Evolutionary conservation across 2,797 vertebrate species (phyloP), one percentile per base, ranked within the genome.

Genomic region (Cephalopachus bancanus): DNA sequence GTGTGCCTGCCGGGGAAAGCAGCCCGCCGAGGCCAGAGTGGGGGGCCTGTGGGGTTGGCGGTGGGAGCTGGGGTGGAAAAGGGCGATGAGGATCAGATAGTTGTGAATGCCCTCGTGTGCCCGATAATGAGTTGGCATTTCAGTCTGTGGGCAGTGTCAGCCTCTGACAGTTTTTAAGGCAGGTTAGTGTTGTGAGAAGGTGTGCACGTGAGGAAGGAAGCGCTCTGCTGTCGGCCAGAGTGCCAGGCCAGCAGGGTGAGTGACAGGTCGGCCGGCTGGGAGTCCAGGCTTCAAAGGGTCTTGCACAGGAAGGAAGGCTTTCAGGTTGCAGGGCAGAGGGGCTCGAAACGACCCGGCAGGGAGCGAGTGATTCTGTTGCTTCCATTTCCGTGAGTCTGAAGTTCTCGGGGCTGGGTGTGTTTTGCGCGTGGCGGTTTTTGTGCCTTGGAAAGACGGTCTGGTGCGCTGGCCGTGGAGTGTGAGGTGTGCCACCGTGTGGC

Each of bases 351-450:
- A 75, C 10, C 24, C n/a, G 59, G 11, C 65, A 67, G 33, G 87
- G 67, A 80, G 71, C 30, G 60, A 91, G 12, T 71, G 83, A 60
- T 75, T 83, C 74, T 85, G 3, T 86, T 26, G 84, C 49, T 95
- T 83, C 49, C 4, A 5, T 83, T 96, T 92, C 90, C 44, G 30
- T 90, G 62, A 92, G 83, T 92, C 26, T 85, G 81, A 92, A 69
- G 37, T 72, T 92, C 37, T 76, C 87, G 30, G 49, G 28, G 1
- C 64, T 57, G 57, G 28, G 33, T 65, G 1, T 65, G 30, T 92
- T 96, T 95, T 28, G 37, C 37, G 37, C 37, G 37, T 37, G 37
- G 37, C 37, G 37, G 37, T 60, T 75, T 75, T 94, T 83, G 10
- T 11, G 67, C 84, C 96, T 94, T 37, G 83, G 69, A 89, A 83